phyloP scores from a whole-genome alignment of 2,797 vertebrate genomes.

The Neomorphus geoffroyi region DNA sequence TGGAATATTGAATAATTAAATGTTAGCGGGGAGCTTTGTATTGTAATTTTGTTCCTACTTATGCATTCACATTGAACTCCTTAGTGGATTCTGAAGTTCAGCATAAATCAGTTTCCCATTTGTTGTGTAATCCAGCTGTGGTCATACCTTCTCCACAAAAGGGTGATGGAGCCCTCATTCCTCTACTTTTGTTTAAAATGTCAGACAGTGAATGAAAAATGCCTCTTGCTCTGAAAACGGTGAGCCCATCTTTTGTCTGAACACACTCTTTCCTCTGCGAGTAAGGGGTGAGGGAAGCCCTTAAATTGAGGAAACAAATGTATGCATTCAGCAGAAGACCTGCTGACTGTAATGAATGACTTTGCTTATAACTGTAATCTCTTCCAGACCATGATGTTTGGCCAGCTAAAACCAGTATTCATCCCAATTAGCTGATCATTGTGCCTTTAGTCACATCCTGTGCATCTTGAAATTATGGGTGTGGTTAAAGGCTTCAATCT shows the following conservation, averaged over 20 bases:
- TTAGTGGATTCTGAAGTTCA: background rate
- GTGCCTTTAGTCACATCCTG: conserved; percentile 63
- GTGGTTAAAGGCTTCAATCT: conserved; percentile 2
- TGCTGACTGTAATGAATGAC: conserved; percentile 13
- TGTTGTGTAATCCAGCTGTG: background rate
- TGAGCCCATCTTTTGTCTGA: background rate
- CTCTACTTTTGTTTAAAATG: background rate
- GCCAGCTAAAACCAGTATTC: background rate
- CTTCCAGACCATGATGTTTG: background rate
- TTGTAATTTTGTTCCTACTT: conserved; percentile 16
- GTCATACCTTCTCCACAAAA: background rate
- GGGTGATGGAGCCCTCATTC: background rate
- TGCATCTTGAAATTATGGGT: conserved; percentile 11
- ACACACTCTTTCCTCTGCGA: background rate
- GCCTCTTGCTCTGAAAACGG: background rate
- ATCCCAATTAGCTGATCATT: conserved; percentile 47
- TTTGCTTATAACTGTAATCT: background rate
- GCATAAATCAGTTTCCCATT: background rate
- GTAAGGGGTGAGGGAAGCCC: background rate
- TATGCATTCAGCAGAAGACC: background rate
- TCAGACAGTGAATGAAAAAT: background rate
- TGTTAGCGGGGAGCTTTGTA: background rate
- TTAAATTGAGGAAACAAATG: background rate
- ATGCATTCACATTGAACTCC: background rate
- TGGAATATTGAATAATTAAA: background rate